Conservation (phyloP, 1,140 invertebrate species). For the Anoplophora glabripennis region DNA sequence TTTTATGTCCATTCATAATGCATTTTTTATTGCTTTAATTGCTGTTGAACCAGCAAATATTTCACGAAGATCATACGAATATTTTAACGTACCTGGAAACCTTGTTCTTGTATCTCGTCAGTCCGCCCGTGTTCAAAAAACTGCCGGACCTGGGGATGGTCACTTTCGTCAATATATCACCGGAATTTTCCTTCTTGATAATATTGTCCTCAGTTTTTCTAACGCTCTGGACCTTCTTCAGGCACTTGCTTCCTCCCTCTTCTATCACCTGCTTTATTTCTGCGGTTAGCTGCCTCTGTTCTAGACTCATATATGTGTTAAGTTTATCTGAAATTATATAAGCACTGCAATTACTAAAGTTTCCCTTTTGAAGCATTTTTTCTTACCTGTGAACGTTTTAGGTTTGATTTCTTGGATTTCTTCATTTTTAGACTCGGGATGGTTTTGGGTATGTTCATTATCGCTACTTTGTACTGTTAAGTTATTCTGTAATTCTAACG, state of each 20-base stretch:
- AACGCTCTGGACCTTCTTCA: slow-evolving; percentile 54
- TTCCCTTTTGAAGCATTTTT: neutral
- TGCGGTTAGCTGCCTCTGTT: slow-evolving; percentile 44
- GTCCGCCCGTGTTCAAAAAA: slow-evolving; percentile 73
- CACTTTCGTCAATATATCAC: slow-evolving; percentile 79
- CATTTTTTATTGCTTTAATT: slow-evolving; percentile 9
- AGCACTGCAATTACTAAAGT: neutral
- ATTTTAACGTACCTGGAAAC: slow-evolving; percentile 53
- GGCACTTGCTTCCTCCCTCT: slow-evolving; percentile 44
- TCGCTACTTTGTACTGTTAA: slow-evolving; percentile 24
- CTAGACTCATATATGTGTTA: slow-evolving; percentile 53
- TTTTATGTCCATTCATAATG: no score
- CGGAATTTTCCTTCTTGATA: slow-evolving; percentile 52
- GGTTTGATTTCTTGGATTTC: slow-evolving; percentile 49
- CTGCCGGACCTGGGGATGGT: slow-evolving; percentile 79
- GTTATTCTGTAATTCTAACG: no score
- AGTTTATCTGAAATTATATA: slow-evolving; percentile 38
- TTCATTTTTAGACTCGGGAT: slow-evolving; percentile 36
- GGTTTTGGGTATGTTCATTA: slow-evolving; percentile 46
- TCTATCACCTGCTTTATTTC: slow-evolving; percentile 48
- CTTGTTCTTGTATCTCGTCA: slow-evolving; percentile 66
- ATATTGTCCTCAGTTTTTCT: slow-evolving; percentile 45
- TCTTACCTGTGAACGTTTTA: slow-evolving; percentile 42
- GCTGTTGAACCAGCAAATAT: no score
- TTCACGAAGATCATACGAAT: neutral